Percentiles rank a stretch among this genome's conserved stretches.
Evolutionary conservation across 2,888 invertebrate species (phyloP).

Genomic region (Agrochola macilenta): DNA sequence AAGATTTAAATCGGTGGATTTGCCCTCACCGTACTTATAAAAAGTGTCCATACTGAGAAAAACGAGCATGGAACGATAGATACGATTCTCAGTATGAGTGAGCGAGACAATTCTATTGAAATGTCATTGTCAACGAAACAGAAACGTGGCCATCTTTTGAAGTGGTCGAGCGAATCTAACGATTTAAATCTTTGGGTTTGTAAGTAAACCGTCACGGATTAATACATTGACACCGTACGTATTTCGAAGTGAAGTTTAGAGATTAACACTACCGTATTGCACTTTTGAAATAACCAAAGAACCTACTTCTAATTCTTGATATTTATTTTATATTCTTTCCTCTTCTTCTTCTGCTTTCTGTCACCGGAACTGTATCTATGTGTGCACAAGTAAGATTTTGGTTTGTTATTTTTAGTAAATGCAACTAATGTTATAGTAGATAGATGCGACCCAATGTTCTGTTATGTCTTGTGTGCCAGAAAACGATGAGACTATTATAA

Average conservation of each 20-base stretch:
- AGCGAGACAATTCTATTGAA: not conserved
- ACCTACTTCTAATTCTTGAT: conserved; percentile 19
- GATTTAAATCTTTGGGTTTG: not conserved
- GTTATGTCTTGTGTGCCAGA: not conserved
- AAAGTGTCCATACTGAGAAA: not conserved
- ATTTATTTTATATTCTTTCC: conserved; percentile 51
- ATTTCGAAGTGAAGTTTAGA: not conserved
- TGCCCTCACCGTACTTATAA: not conserved
- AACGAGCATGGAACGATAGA: not conserved
- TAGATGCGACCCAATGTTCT: not conserved
- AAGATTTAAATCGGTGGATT: not conserved
- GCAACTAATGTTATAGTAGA: not conserved
- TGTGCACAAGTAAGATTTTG: conserved; percentile 73
- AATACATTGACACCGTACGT: not conserved
- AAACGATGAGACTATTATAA: not conserved
- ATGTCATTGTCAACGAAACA: not conserved
- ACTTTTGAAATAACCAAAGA: not conserved
- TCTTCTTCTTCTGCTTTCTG: conserved; percentile 69
- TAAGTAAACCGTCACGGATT: not conserved
- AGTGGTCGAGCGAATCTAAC: not conserved
- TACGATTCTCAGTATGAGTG: no score
- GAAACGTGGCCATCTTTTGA: not conserved
- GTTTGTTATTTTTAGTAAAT: conserved; percentile 53
- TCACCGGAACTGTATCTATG: conserved; percentile 66
- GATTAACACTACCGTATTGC: not conserved